Base-by-base conservation (phyloP, 2,797 vertebrate species). In the Fratercula arctica region DNA sequence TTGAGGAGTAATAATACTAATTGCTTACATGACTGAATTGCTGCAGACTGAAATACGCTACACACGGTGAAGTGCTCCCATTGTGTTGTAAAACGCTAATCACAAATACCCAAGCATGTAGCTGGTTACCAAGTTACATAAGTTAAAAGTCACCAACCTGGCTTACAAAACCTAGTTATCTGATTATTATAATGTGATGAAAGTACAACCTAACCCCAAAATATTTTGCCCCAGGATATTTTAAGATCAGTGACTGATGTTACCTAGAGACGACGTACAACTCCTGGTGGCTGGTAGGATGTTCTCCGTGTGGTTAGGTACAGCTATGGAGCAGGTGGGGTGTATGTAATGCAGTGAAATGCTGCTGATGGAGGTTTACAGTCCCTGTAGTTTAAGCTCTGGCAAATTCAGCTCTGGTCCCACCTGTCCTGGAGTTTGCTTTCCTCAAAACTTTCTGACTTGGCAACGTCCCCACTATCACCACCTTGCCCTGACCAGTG, bases 101-200 rank as follows among this genome's bases (percentile, higher is more conserved):
- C 16, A 50, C 13, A 68, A 91, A 87, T n/a, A 78, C 16, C 15
- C 61, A 89, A 53, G 26, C 73, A 76, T 8, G 20, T 24, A 88
- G 13, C 60, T 80, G 19, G 13, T 79, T 89, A 93, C 29, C 48
- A 63, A 29, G 46, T 60, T 89, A 57, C 16, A 5, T 20, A 59
- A 96, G 5, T 82, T 85, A 79, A 75, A 89, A 95, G 35, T 43
- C 80, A 86, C 54, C 63, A 92, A 84, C 43, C 35, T 75, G 23
- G 53, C 9, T 94, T 90, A 91, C 61, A 86, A 95, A 83, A 50
- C 37, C 11, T 70, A 75, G 15, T 75, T 95, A 92, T 86, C 93
- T 96, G 85, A 79, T 92, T 75, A 53, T 31, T 66, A 59, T 37
- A 81, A 92, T 81, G 87, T 92, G 94, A 87, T 91, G 41, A 87